Evolutionary conservation across 2,888 invertebrate genomes (phyloP), one percentile per base, ranked within the genome.

Genomic region (Oxycera nigricornis): DNA sequence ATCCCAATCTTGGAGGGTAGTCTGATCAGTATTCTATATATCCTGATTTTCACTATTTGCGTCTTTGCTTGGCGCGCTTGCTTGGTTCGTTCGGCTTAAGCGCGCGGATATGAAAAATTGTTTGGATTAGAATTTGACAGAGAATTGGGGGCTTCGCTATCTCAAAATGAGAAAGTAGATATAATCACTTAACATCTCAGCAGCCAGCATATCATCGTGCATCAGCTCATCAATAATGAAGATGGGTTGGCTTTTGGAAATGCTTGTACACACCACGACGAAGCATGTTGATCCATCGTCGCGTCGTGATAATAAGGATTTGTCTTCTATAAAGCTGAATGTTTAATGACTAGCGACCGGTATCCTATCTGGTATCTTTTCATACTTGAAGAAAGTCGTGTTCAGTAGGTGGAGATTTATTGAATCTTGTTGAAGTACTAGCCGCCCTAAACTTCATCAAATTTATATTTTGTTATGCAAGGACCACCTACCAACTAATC

Each of bases 71-170:
- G 7, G 20, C 22, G 41, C 22, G 46, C 20, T 61, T 28, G 26
- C 31, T n/a, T n/a, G n/a, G n/a, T n/a, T n/a, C n/a, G n/a, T n/a
- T n/a, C 31, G 31, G 30, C 61, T 61, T 30, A 2, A 1, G 35
- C 30, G 41, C n/a, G 11, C 17, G 30, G 30, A 46, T 70, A 70
- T 70, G 70, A 70, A 70, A 70, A 70, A 70, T 70, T 70, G 70
- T 70, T 70, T 70, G 55, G 70, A 70, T 70, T 70, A 70, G 55
- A 30, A 20, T 52, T 70, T 70, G 52, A 70, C 70, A 70, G 70
- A 70, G 55, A 52, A 55, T 70, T 70, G 30, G 70, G 68, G 28
- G 14, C 46, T 41, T 22, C 14, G 6, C 55, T 55, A 55, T 68
- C 17, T 26, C 7, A 52, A 65, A 65, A 65, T 24, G 39, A 65